phyloP scores from a whole-genome alignment of 2,797 vertebrate species.

The Arnoldichthys spilopterus region DNA sequence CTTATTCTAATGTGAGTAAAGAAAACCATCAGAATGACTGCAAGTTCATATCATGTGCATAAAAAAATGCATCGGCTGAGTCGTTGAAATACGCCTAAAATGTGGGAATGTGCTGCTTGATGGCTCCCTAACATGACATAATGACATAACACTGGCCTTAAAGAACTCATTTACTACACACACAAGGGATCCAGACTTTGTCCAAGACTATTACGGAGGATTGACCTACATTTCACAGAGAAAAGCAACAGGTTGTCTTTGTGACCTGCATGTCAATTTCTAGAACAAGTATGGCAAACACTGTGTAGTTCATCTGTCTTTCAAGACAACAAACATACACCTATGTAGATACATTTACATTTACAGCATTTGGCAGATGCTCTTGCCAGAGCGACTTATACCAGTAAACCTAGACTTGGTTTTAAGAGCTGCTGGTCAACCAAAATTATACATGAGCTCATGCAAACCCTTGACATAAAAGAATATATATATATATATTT shows the following conservation, averaged over 20 bases:
- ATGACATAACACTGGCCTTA: neutral
- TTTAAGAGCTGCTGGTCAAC: no score
- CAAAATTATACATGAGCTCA: no score
- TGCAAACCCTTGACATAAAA: no score
- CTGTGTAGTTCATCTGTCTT: neutral
- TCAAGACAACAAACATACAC: neutral
- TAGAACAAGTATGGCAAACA: constrained; percentile 5
- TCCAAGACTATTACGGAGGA: constrained; percentile 7
- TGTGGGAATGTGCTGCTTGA: neutral
- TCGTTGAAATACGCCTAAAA: neutral
- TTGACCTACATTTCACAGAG: constrained; percentile 29
- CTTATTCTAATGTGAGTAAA: neutral
- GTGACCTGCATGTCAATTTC: constrained; percentile 22
- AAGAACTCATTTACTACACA: neutral
- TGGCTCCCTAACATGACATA: neutral
- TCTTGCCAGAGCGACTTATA: no score
- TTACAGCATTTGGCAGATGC: no score
- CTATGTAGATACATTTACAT: no score
- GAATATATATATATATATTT: no score
- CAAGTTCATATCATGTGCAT: neutral
- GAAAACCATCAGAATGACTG: neutral
- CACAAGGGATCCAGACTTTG: neutral
- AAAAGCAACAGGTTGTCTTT: neutral
- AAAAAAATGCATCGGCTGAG: neutral
- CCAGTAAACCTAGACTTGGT: no score